Evolutionary conservation across 2,113 vertebrate species (phyloP), one percentile per base, ranked within the genome.

Genomic region (Plestiodon gilberti): DNA sequence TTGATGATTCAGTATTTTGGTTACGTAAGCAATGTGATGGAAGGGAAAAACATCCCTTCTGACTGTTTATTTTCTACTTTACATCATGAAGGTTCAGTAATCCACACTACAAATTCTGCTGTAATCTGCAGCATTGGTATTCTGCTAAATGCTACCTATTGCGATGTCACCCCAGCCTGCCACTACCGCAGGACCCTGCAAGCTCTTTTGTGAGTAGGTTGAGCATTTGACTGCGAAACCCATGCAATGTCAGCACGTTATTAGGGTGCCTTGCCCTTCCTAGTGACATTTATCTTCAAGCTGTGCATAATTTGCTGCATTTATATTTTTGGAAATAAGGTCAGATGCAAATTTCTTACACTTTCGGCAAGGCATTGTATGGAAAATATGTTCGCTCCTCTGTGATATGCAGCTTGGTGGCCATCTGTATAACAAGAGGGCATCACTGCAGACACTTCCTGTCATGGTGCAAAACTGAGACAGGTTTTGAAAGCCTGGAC

Each of bases 101-200:
- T 6, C 33, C 9, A 6, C 0, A 15, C 11, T 38, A 48, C 1
- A 3, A 2, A 35, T 74, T 83, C 1, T 73, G 30, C 23, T 82
- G 33, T 38, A 0, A 57, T 6, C 8, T 61, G 75, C n/a, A n/a
- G 1, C 30, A 62, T 43, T 4, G 48, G 52, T 11, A 14, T 52
- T 33, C 0, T 1, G 33, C 25, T 0, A 0, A 64, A 78, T 55
- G 10, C 43, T 20, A 23, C 38, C 40, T 77, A 14, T 13, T 14
- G 52, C 0, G 18, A 1, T 38, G 11, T 3, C 1, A 25, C 61
- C 0, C 4, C 14, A 3, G 61, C 20, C 30, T 4, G 3, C 48
- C 18, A 0, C 4, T 40, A 3, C 1, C 22, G 25, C 0, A 57
- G 11, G 28, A 28, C 55, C 65, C 79, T 0, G 14, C 0, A 20